Percentiles rank a stretch among this genome's conserved stretches.
Conservation (phyloP, 2,113 vertebrate genomes). For the Myrmophylax atrothorax region DNA sequence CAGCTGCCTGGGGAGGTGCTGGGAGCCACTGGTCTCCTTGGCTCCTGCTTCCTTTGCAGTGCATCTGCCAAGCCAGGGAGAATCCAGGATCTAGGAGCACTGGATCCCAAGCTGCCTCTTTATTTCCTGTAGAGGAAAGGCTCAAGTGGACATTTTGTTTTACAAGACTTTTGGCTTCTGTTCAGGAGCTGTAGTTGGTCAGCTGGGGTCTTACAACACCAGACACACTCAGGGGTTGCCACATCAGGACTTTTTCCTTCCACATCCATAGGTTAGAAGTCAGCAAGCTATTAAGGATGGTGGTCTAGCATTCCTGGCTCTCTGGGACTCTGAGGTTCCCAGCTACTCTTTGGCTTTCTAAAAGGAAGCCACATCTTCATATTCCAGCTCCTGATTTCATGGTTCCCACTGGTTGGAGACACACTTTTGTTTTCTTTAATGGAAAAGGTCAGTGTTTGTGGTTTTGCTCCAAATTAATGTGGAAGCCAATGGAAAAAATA, state of each 20-base stretch:
- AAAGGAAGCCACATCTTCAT: neutral
- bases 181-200: neutral
- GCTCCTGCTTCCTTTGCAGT: neutral
- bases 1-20: neutral
- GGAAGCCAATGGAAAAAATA: neutral
- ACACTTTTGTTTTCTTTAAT: neutral
- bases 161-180: neutral
- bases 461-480: neutral
- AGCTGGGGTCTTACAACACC: neutral
- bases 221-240: neutral
- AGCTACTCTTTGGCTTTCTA: neutral
- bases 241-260: neutral
- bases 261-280: neutral
- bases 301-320: neutral
- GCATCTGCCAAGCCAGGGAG: neutral
- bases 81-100: neutral
- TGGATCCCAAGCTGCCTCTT: neutral
- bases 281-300: neutral
- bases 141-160: neutral
- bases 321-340: neutral
- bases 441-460: neutral
- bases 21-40: neutral
- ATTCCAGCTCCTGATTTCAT: neutral
- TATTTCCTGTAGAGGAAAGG: neutral
- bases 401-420: neutral